phyloP scores from a whole-genome alignment of 2,113 vertebrate species.

The Nestor notabilis region DNA sequence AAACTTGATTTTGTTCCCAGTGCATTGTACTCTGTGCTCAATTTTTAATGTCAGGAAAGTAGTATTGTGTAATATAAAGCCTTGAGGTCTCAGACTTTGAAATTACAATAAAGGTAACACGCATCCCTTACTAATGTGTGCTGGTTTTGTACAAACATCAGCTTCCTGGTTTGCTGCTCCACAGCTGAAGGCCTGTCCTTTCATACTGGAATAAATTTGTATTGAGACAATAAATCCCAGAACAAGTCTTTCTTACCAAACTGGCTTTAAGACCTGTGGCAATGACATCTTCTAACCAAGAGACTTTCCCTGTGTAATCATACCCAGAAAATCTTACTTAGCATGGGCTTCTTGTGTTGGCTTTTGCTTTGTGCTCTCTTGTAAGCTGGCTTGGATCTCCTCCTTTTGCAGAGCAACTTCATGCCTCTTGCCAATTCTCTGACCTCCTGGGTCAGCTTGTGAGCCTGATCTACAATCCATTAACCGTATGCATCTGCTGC shows the following conservation, averaged over 20 bases:
- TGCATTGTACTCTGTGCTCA: not conserved
- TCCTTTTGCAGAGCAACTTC: not conserved
- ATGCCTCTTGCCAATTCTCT: not conserved
- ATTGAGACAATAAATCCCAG: not conserved
- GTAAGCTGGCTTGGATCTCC: not conserved
- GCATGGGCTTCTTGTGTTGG: not conserved
- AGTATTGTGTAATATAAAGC: not conserved
- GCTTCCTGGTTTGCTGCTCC: not conserved
- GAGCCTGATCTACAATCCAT: not conserved
- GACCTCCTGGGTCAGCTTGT: not conserved
- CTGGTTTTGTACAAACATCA: not conserved
- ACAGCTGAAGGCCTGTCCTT: not conserved
- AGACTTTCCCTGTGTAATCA: not conserved
- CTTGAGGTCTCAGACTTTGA: not conserved
- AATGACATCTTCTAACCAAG: not conserved
- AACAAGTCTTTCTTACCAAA: not conserved
- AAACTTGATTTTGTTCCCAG: not conserved
- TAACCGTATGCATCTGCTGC: not conserved
- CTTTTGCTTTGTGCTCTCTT: not conserved
- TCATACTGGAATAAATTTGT: not conserved
- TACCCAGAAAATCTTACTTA: not conserved
- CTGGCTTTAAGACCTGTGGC: not conserved
- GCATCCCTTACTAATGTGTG: not conserved
- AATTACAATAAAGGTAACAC: not conserved
- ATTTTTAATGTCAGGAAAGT: not conserved